Base-by-base conservation (phyloP, 1,140 invertebrate genomes). In the Sitobion miscanthi region DNA sequence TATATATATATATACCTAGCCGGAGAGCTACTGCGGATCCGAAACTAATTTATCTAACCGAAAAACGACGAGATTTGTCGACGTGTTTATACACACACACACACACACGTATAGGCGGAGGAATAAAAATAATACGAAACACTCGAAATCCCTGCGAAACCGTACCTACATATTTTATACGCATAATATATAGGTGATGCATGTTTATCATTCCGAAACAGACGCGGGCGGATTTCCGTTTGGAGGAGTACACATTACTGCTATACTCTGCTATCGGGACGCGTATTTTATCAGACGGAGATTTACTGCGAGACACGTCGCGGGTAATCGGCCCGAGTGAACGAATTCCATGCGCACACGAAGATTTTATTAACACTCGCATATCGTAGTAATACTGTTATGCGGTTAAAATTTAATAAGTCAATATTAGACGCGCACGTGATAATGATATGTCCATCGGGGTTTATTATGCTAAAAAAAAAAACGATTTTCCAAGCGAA, bases 1-100 rank as follows among this genome's bases (percentile, higher is more conserved):
- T 7, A 8, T 38, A 25, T 38, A 89, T 25, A 23, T 8, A 49
- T 25, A 23, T 8, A 3, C 23, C 35, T 35, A 35, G 35, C 30
- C 47, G 25, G 2, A 82, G 57, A 85, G 90, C 91, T 92, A 57
- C 91, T 52, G 49, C 88, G 88, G 62, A 91, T 69, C 90, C 91
- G 82, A 93, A 93, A 93, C 91, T 93, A 93, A 93, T 93, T 93
- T 93, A 93, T 93, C 91, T 93, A 85, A 85, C 91, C 91, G 91
- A 93, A 83, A 93, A 93, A 52, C 91, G 91, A 52, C 77, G 82
- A 83, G 47, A 52, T 93, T 93, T 93, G 82, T 54, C 82, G 91
- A 77, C 54, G 77, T 83, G n/a, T 77, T 77, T 77, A 77, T 77
- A n/a, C n/a, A 62, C 57, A 62, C 57, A 62, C 14, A 17, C 30